These are phyloP conservation scores for Ophion ventricosus DNA, from an alignment of 2,888 invertebrate genomes.

Conservation along the genomic window DNA sequence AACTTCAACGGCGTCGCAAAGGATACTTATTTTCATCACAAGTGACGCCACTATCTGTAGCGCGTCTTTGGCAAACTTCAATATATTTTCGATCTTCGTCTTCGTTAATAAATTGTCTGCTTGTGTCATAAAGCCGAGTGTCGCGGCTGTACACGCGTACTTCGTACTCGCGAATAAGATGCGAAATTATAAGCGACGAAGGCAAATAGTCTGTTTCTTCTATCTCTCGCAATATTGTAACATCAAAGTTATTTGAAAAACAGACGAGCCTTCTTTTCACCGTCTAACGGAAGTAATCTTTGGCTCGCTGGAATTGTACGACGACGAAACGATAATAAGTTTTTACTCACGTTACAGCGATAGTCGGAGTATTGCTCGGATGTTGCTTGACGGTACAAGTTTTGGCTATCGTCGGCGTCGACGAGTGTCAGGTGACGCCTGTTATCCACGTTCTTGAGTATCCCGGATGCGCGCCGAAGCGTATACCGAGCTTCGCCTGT, in stretches of 20 bases:
- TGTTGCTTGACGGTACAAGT: slow-evolving; percentile 68
- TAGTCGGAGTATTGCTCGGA: slow-evolving; percentile 71
- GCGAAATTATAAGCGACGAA: too few relatives aligned
- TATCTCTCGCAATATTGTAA: not conserved
- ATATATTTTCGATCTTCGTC: too few relatives aligned
- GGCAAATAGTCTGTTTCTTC: too few relatives aligned
- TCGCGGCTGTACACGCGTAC: too few relatives aligned
- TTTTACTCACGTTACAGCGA: slow-evolving; percentile 74
- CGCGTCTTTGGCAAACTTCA: too few relatives aligned
- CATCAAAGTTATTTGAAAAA: not conserved
- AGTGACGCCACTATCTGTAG: too few relatives aligned
- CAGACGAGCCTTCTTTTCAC: not conserved
- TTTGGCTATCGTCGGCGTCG: slow-evolving; percentile 84
- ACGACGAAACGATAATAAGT: not conserved
- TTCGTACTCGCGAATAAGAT: too few relatives aligned
- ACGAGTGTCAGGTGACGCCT: slow-evolving; percentile 95
- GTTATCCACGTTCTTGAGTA: slow-evolving; percentile 96
- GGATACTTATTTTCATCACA: too few relatives aligned
- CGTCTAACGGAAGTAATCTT: not conserved
- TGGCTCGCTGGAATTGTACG: not conserved
- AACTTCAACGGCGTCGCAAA: too few relatives aligned
- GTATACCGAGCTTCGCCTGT: slow-evolving; percentile 96
- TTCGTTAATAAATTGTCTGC: too few relatives aligned
- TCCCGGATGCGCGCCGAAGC: slow-evolving; percentile 96
- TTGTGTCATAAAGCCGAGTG: too few relatives aligned